Evolutionary conservation across 2,797 vertebrate genomes (phyloP), one percentile per base, ranked within the genome.

Genomic region (Acomys russatus): DNA sequence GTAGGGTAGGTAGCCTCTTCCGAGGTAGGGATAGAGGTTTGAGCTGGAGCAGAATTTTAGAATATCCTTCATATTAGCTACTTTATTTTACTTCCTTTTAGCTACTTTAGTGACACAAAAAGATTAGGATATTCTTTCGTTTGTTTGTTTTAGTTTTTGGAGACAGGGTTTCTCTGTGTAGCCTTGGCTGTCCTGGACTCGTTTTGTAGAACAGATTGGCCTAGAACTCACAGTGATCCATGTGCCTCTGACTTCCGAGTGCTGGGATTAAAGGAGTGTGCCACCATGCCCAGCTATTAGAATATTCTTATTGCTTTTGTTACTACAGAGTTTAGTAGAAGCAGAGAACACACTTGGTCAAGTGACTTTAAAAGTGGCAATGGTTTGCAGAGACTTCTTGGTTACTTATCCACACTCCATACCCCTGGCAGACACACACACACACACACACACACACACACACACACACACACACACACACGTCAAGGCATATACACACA

Each of bases 311-410:
- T 44, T 71, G 44, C 84, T 90, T 44, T 83, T 85, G 76, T 38
- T 18, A 23, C 74, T 96, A 68, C 56, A 30, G 30, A 49, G 74
- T 96, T 90, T 35, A 79, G 59, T 71, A 94, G 90, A 95, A 92
- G 20, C 59, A 95, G 56, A 20, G 88, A 76, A 90, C 80, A 49
- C 80, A 38, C 11, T 30, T 78, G 44, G 33, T 83, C 70, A 82
- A 95, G 44, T 44, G 44, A 44, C 44, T 54, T 17, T 71, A 56
- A 83, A 91, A 59, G 38, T n/a, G 79, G 17, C 22, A 14, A 30
- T 82, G 56, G 44, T 96, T 95, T 96, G 82, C 74, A 95, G 85
- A 44, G 92, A 76, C 61, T 97, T 96, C n/a, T 92, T 49, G 90
- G 70, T 95, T 93, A 84, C 14, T 51, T 6, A 28, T 30, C 5